Base-by-base conservation (phyloP, 2,113 vertebrate genomes). In the Emydura subglobosa region DNA sequence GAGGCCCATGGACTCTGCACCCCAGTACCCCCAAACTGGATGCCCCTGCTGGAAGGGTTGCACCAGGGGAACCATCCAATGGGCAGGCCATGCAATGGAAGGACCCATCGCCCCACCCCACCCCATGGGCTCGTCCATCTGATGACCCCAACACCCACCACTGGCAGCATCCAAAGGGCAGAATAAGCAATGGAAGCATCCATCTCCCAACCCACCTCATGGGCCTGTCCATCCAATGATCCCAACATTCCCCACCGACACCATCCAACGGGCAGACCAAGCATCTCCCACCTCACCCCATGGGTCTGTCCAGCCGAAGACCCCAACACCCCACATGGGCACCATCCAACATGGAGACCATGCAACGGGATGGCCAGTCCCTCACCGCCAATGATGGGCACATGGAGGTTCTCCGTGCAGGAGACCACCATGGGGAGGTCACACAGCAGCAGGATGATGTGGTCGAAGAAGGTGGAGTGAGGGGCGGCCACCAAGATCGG, bases 351-450 rank as follows among this genome's bases (percentile, higher is more conserved):
- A 3, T 5, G 31, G 1, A 34, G 59, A 65, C 59, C 59, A 34
- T 34, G 59, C 5, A 34, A 42, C 22, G 29, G 29, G 29, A 61
- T 29, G 80, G 10, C 72, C 10, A 12, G 16, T 51, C 49, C 61
- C 98, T 99, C 97, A 99, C 99, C 99, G 98, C 99, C 99, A 29
- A 99, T 98, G 89, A 99, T 98, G 0, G 99, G 99, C 83, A 99
- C 98, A 0, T 96, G 98, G 55, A 94, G 85, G 97, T 99, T 99
- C 97, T 99, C 99, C 0, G 98, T 99, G 65, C 99, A 98, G 1
- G 99, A 99, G 89, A 99, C 99, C 89, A 99, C 99, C 1, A 98
- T 98, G 2, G 99, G 97, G 47, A 99, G 97, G 84, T 98, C 98
- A 61, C 98, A 96, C 2, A 95, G 91, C 81, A 97, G 94, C n/a